A percentile compares a stretch with the other conserved stretches of the same genome.
These are phyloP conservation scores for Ondatra zibethicus DNA, from an alignment of 2,113 vertebrate species.

Conservation along the genomic window DNA sequence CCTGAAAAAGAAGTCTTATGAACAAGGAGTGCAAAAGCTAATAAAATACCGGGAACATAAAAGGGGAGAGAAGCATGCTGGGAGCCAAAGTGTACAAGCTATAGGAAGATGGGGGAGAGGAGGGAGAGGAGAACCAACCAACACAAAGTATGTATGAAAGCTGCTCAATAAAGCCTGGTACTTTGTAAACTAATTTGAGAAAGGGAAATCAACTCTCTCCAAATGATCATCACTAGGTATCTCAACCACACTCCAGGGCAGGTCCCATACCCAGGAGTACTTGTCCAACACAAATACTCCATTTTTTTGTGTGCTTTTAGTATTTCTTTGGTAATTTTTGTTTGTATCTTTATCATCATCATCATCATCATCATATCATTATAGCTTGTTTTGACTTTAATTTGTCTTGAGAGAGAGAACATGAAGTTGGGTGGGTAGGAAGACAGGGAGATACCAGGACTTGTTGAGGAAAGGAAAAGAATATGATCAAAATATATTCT, in stretches of 20 bases:
- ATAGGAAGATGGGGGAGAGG: not conserved
- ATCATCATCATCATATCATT: not conserved
- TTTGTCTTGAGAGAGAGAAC: not conserved
- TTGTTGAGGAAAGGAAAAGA: not conserved
- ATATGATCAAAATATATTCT: not conserved
- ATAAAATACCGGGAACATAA: not conserved
- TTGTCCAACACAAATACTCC: not conserved
- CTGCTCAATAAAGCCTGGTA: not conserved
- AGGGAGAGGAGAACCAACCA: too few species aligned
- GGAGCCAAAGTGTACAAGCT: not conserved
- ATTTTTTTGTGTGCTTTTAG: not conserved
- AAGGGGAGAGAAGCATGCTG: not conserved
- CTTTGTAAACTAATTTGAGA: not conserved
- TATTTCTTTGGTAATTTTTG: not conserved
- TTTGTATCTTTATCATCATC: not conserved
- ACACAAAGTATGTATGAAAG: not conserved
- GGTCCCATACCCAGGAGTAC: not conserved
- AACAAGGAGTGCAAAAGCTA: not conserved
- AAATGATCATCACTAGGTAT: not conserved
- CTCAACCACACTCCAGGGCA: not conserved
- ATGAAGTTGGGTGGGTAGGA: not conserved
- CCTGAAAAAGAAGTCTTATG: not conserved
- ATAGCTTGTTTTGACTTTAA: not conserved
- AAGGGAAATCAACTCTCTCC: not conserved
- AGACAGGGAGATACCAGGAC: not conserved